Evolutionary conservation across 2,797 vertebrate genomes (phyloP), one percentile per base, ranked within the genome.

Genomic region (Platyrinchus mystaceus): DNA sequence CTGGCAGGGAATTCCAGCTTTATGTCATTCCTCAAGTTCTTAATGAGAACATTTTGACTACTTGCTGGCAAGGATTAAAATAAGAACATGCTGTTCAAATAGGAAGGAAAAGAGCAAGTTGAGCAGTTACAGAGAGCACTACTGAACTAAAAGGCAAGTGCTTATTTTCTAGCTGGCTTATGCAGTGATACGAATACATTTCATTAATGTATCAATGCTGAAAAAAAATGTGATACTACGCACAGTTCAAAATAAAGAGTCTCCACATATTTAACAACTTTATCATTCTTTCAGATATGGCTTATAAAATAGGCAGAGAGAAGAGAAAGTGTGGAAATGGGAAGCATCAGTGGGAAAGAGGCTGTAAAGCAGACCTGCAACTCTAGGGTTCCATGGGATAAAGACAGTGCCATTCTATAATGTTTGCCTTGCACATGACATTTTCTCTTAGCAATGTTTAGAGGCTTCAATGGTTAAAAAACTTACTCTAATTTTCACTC

Each of bases 21-120:
- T 53, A 28, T 22, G 70, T 84, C 69, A 89, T 89, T 58, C 70
- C 60, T 80, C 69, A 85, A 73, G 44, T 86, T 86, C 75, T 92
- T 82, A 76, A 39, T 41, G 39, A 71, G 83, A 93, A 67, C 62
- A 88, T 66, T 95, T 88, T 60, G 86, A 82, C 50, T 89, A 49
- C 55, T 86, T 95, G 84, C 64, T 93, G 87, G 82, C 75, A 95
- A 84, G 70, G 26, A 28, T 44, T 44, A 92, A 89, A 84, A 36
- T 7, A 59, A 83, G 79, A 97, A 91, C 83, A 93, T 17, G 52
- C 22, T 84, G 63, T 93, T 68, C 28, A 34, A 49, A 75, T 12
- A 53, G 73, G 50, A 78, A 96, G 58, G 63, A 56, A 39, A 78
- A 49, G 24, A 81, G 37, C 44, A 83, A 64, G 22, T 14, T 53